A percentile compares a stretch with the other conserved stretches of the same genome.
Conservation (phyloP, 2,888 invertebrate genomes). For the Hydrotaea cyrtoneurina region DNA sequence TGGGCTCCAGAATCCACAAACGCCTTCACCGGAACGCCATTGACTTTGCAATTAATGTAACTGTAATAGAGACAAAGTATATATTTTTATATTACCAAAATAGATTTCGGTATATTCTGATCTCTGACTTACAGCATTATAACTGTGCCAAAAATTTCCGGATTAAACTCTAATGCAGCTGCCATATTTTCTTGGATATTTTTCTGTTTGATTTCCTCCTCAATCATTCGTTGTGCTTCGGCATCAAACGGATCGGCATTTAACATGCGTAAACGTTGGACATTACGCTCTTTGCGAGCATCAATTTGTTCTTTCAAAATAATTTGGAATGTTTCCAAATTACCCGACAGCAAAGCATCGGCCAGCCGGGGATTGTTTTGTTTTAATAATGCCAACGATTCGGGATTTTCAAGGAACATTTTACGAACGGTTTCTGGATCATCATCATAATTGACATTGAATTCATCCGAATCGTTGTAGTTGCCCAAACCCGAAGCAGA, state of each 20-base stretch:
- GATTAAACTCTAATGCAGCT: conserved; percentile 98
- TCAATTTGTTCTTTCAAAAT: conserved; percentile 91
- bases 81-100: no score
- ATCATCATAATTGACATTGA: conserved; percentile 84
- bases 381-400: conserved; percentile 93
- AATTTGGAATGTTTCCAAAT: conserved; percentile 88
- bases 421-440: conserved; percentile 92
- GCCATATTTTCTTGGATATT: conserved; percentile 99
- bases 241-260: conserved; percentile 97
- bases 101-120: no score
- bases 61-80: conserved; percentile 66
- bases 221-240: conserved; percentile 96
- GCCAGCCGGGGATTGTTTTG: conserved; percentile 96
- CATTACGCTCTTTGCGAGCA: conserved; percentile 90
- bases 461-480: conserved; percentile 75
- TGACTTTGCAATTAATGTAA: conserved; percentile 97
- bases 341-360: conserved; percentile 93
- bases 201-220: conserved; percentile 96
- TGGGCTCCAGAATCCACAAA: conserved; percentile 99
- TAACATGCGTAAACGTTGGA: conserved; percentile 92
- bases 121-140: conserved; percentile 94
- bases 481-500: conserved; percentile 61
- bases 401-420: conserved; percentile 94
- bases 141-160: conserved; percentile 98
- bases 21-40: conserved; percentile 97